Evolutionary conservation across 2,888 invertebrate genomes (phyloP).

Genomic region (Volucella bombylans): DNA sequence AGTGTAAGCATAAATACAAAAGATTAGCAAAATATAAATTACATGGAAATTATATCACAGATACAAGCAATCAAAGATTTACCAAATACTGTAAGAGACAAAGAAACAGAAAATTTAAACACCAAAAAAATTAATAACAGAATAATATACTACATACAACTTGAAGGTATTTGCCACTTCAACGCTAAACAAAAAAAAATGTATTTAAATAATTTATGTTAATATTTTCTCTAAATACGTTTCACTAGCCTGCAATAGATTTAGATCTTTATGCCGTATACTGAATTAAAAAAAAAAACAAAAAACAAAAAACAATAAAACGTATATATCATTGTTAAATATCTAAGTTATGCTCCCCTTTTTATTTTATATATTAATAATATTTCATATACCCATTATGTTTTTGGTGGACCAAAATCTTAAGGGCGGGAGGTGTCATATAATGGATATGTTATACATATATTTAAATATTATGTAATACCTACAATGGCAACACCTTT

Average conservation of each 20-base stretch:
- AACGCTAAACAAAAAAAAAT: background rate
- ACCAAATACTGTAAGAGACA: slow-evolving; percentile 23
- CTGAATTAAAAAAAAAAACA: too few relatives aligned
- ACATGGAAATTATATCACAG: slow-evolving; percentile 21
- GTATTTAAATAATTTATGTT: background rate
- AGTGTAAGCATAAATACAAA: slow-evolving; percentile 30
- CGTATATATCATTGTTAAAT: slow-evolving; percentile 2
- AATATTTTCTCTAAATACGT: background rate
- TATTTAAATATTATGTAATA: background rate
- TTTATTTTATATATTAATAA: slow-evolving; percentile 4
- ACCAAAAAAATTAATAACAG: background rate
- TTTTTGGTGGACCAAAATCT: slow-evolving; percentile 36
- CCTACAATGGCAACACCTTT: background rate
- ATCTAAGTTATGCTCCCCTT: background rate
- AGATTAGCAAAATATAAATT: slow-evolving; percentile 14
- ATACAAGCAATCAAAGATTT: slow-evolving; percentile 22
- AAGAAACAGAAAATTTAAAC: slow-evolving; percentile 17
- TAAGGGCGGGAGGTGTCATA: slow-evolving; percentile 22
- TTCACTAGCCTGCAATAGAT: background rate
- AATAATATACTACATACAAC: background rate
- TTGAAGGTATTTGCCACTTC: background rate
- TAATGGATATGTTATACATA: slow-evolving; percentile 6
- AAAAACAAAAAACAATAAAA: background rate
- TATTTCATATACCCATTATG: slow-evolving; percentile 5
- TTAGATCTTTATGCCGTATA: too few relatives aligned